Conservation (phyloP, 2,797 vertebrate species). For the Phoxinus dragarum region DNA sequence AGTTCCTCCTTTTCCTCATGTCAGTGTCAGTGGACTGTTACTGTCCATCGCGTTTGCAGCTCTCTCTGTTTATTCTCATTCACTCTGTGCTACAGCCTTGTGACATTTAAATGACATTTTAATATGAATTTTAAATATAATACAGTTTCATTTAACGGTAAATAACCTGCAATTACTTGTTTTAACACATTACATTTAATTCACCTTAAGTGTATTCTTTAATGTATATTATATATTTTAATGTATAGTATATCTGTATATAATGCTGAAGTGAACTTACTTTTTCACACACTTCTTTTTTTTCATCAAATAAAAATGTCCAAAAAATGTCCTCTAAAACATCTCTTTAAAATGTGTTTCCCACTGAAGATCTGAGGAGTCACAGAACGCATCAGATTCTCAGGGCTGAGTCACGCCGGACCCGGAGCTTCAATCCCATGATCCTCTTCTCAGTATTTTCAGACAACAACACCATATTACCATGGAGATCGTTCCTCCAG, state of each 20-base stretch:
- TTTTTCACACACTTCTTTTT: not conserved
- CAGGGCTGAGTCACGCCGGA: constrained; percentile 39
- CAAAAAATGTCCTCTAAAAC: not conserved
- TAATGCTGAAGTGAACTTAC: not conserved
- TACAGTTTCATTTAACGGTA: too few species aligned
- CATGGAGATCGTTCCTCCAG: constrained; percentile 50
- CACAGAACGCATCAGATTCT: constrained; percentile 28
- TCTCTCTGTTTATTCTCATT: too few species aligned
- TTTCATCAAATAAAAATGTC: not conserved
- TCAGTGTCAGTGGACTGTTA: too few species aligned
- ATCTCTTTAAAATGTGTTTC: not conserved
- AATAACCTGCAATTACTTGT: too few species aligned
- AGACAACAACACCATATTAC: constrained; percentile 43
- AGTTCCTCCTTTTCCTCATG: too few species aligned
- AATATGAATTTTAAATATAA: too few species aligned
- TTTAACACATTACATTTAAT: not conserved
- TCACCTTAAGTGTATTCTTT: not conserved
- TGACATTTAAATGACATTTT: too few species aligned
- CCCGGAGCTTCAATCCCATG: constrained; percentile 9
- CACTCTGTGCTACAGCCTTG: too few species aligned
- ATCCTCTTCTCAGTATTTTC: constrained; percentile 44
- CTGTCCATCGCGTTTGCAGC: too few species aligned
- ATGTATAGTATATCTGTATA: not conserved
- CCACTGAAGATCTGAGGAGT: not conserved
- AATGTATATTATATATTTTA: not conserved